Base-by-base conservation (phyloP, 2,888 invertebrate genomes). In the Pollenia griseotomentosa region DNA sequence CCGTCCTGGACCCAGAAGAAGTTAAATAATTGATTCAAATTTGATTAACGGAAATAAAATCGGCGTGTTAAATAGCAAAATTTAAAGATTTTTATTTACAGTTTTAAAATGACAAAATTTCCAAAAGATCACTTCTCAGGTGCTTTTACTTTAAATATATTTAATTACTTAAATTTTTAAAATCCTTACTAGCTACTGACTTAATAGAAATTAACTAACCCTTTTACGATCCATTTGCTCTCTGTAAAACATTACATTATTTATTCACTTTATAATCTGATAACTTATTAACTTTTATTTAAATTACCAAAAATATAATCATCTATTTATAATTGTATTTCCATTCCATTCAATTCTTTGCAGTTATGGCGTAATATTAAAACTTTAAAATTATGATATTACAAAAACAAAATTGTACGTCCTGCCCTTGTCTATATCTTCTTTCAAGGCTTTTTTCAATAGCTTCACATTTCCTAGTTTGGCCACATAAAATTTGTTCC, bases 1-100 rank as follows among this genome's bases (percentile, higher is more conserved):
- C 75, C 79, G 46, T 8, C 48, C 53, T 4, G 10, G 61, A 42
- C 80, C 14, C 40, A 68, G n/a, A 48, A 59, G 73, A 19, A 74
- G 73, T 59, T 74, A 61, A 59, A 14, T 23, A 16, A 44, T n/a
- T 19, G 1, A 68, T 8, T 6, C 19, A 12, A 51, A 51, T 16
- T 63, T 40, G 42, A 42, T 42, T 42, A 16, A 14, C n/a, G 14
- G n/a, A 63, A 63, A 42, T 63, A 63, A 63, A 40, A 3, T 40
- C 33, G 14, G 6, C 33, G 33, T 33, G 4, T 6, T 33, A 33
- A 33, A 0, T 23, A 23, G 23, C 2, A 23, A 23, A 6, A 33
- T 33, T 33, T 33, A 33, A 33, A 6, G 33, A 33, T 33, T 33
- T 33, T 33, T 33, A 33, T 33, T 33, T 33, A 33, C 5, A 33